A percentile compares a stretch with the other conserved stretches of the same genome.
Conservation (phyloP, 2,797 vertebrate genomes). For the Parambassis ranga region DNA sequence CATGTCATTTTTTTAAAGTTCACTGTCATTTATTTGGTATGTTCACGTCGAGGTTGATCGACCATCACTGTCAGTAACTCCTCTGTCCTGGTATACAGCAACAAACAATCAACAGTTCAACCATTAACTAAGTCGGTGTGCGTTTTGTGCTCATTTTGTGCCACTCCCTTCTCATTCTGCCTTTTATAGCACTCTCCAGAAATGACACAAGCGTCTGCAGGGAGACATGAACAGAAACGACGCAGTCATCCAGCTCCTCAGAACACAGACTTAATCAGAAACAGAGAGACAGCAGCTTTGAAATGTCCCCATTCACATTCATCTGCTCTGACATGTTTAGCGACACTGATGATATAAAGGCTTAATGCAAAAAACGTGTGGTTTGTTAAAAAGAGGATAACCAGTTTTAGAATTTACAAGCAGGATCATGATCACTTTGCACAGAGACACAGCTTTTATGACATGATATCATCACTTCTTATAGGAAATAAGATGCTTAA, state of each 20-base stretch:
- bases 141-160: slow-evolving; percentile 19
- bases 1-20: too few relatives aligned
- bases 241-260: slow-evolving; percentile 42
- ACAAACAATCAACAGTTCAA: slow-evolving; percentile 39
- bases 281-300: slow-evolving; percentile 60
- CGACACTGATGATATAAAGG: slow-evolving; percentile 48
- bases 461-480: not conserved
- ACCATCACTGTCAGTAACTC: not conserved
- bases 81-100: slow-evolving; percentile 3
- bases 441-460: not conserved
- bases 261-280: slow-evolving; percentile 63
- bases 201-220: slow-evolving; percentile 59
- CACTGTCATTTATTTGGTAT: too few relatives aligned
- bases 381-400: slow-evolving; percentile 8
- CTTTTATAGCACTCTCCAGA: slow-evolving; percentile 46
- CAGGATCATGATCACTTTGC: not conserved
- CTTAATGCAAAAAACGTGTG: slow-evolving; percentile 54
- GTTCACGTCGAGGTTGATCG: not conserved
- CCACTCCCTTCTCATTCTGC: slow-evolving; percentile 42
- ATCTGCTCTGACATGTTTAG: slow-evolving; percentile 63
- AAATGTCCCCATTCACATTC: slow-evolving; percentile 59
- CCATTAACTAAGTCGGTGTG: slow-evolving; percentile 45
- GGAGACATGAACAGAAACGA: slow-evolving; percentile 61
- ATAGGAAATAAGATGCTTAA: not conserved
- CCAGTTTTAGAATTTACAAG: not conserved